Evolutionary conservation across 2,888 invertebrate genomes (phyloP).

Genomic region (Ephialtes manifestator): DNA sequence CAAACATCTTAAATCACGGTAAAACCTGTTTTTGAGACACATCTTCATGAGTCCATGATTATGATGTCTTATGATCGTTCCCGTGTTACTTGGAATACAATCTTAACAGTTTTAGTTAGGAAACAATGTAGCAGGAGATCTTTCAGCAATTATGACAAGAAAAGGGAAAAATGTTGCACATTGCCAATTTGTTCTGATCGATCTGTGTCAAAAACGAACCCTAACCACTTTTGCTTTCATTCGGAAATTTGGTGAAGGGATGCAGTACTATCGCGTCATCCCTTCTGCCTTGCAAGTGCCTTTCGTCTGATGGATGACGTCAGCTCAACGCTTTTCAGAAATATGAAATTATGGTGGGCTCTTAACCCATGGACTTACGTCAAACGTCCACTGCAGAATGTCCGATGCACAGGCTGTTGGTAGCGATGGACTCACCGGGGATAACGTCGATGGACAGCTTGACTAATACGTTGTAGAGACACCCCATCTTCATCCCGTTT

Average conservation of each 20-base stretch:
- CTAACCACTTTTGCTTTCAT: not conserved
- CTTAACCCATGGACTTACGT: not conserved
- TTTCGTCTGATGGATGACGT: slow-evolving; percentile 58
- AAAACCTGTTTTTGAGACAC: too few species aligned
- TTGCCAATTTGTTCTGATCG: slow-evolving; percentile 30
- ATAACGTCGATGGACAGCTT: slow-evolving; percentile 76
- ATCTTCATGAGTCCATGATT: too few species aligned
- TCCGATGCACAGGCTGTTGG: slow-evolving; percentile 26
- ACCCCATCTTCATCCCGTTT: slow-evolving; percentile 37
- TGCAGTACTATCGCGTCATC: slow-evolving; percentile 18
- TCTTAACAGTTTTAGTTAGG: too few species aligned
- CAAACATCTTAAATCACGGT: too few species aligned
- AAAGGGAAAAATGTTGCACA: slow-evolving; percentile 16
- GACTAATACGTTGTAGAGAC: slow-evolving; percentile 76
- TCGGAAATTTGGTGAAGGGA: slow-evolving; percentile 5
- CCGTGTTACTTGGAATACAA: too few species aligned
- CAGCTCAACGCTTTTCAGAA: slow-evolving; percentile 68
- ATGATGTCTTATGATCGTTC: too few species aligned
- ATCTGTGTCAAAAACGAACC: slow-evolving; percentile 27
- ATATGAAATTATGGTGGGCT: slow-evolving; percentile 75
- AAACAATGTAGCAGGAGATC: too few species aligned
- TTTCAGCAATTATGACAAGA: too few species aligned
- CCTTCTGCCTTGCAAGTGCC: not conserved
- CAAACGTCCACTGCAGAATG: slow-evolving; percentile 1
- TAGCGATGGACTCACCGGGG: slow-evolving; percentile 61